Percentiles rank a stretch among this genome's conserved stretches.
Conservation (phyloP, 2,888 invertebrate genomes). For the Digitonthophagus gazella region DNA sequence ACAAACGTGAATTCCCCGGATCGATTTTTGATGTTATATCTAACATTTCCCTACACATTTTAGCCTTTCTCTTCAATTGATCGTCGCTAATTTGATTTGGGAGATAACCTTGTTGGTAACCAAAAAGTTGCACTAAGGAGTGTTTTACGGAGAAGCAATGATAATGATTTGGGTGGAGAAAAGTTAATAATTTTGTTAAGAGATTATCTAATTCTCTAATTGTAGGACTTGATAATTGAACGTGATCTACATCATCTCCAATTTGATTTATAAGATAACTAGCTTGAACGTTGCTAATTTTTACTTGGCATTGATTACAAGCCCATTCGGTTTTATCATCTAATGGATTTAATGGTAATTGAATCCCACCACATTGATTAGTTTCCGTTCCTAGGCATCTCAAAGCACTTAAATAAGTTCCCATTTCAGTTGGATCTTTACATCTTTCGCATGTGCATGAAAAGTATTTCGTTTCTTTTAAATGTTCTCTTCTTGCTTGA, state of each 20-base stretch:
- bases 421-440: conserved; percentile 76
- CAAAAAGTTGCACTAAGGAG: conserved; percentile 76
- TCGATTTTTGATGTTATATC: conserved; percentile 64
- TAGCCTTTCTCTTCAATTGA: conserved; percentile 62
- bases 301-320: conserved; percentile 68
- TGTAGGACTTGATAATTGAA: conserved; percentile 62
- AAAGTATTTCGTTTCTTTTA: conserved; percentile 77
- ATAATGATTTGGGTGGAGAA: conserved; percentile 82
- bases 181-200: conserved; percentile 66
- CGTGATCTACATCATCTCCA: conserved; percentile 72
- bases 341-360: conserved; percentile 69
- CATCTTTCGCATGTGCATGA: conserved; percentile 72
- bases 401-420: conserved; percentile 70
- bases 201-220: conserved; percentile 63
- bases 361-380: conserved; percentile 57
- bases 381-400: conserved; percentile 63
- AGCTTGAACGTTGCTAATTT: conserved; percentile 64
- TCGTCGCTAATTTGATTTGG: conserved; percentile 58
- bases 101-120: conserved; percentile 63
- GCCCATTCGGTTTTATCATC: conserved; percentile 73
- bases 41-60: conserved; percentile 66
- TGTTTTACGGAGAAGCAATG: conserved; percentile 80
- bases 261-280: conserved; percentile 67
- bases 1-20: conserved; percentile 68
- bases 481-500: conserved; percentile 73